A percentile compares a stretch with the other conserved stretches of the same genome.
These are phyloP conservation scores for Tenthredo notha DNA, from an alignment of 2,888 invertebrate genomes.

Conservation along the genomic window DNA sequence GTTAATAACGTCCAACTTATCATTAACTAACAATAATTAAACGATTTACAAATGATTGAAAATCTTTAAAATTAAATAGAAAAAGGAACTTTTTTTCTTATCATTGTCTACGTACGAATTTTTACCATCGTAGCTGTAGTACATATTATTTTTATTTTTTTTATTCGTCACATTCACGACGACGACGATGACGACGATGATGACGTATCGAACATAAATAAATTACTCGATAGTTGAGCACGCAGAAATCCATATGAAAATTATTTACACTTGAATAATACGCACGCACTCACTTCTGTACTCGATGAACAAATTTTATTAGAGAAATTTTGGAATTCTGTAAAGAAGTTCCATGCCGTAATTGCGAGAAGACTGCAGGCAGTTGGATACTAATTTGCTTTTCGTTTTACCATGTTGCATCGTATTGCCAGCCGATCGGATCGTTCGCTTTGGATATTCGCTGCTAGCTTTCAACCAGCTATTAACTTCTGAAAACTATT, in stretches of 20 bases:
- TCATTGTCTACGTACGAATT: not conserved
- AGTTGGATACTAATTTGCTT: not conserved
- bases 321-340: not conserved
- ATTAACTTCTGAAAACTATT: conserved; percentile 5
- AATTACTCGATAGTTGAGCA: conserved; percentile 19
- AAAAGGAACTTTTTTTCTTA: conserved; percentile 42
- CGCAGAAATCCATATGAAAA: not conserved
- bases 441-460: not conserved
- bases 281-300: not conserved
- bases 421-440: not conserved
- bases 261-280: not conserved
- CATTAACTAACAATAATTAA: not conserved
- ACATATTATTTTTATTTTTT: not conserved
- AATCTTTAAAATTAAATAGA: conserved; percentile 28
- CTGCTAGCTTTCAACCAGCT: conserved; percentile 3
- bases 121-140: not conserved
- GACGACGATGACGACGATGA: not conserved
- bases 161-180: not conserved
- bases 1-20: not conserved
- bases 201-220: not conserved
- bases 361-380: not conserved
- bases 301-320: not conserved
- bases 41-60: not conserved
- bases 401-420: not conserved
- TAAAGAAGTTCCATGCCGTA: not conserved